A percentile compares a stretch with the other conserved stretches of the same genome.
Conservation (phyloP, 2,888 invertebrate genomes). For the Panzeria rudis region DNA sequence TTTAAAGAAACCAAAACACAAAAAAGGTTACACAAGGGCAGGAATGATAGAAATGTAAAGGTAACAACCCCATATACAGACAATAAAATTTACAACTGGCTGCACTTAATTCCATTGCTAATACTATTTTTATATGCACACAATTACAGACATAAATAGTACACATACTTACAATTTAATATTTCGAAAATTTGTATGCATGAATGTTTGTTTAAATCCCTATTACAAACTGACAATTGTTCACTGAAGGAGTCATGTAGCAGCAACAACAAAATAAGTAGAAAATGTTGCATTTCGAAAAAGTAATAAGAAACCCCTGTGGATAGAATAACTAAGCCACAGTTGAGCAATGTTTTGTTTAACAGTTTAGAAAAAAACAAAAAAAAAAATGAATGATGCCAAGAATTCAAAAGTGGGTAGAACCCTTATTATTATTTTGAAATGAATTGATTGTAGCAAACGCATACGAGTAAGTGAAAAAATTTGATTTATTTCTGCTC, state of each 20-base stretch:
- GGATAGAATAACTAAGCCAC: conserved; percentile 64
- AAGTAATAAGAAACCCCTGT: conserved; percentile 70
- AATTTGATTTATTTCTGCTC: conserved; percentile 64
- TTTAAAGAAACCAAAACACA: conserved; percentile 10
- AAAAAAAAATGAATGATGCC: conserved; percentile 10
- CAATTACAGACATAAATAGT: conserved; percentile 13
- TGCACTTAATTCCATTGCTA: conserved; percentile 68
- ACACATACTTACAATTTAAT: conserved; percentile 5
- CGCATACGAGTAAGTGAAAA: conserved; percentile 19
- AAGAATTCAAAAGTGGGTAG: conserved; percentile 58
- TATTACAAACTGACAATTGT: conserved; percentile 58
- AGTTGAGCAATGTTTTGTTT: conserved; percentile 62
- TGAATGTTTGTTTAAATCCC: conserved; percentile 39
- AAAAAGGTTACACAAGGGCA: conserved; percentile 46
- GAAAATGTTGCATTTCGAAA: conserved; percentile 30
- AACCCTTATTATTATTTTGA: conserved; percentile 71
- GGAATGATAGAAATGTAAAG: conserved; percentile 47
- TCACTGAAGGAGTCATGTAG: conserved; percentile 51
- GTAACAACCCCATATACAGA: conserved; percentile 58
- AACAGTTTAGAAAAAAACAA: conserved; percentile 39
- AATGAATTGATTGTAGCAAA: conserved; percentile 63
- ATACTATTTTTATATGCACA: conserved; percentile 59
- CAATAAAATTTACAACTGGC: conserved; percentile 60
- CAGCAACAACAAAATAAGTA: neutral
- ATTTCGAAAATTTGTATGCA: conserved; percentile 5